Conservation (phyloP, 1,140 invertebrate genomes). For the Trachymyrmex cornetzi region DNA sequence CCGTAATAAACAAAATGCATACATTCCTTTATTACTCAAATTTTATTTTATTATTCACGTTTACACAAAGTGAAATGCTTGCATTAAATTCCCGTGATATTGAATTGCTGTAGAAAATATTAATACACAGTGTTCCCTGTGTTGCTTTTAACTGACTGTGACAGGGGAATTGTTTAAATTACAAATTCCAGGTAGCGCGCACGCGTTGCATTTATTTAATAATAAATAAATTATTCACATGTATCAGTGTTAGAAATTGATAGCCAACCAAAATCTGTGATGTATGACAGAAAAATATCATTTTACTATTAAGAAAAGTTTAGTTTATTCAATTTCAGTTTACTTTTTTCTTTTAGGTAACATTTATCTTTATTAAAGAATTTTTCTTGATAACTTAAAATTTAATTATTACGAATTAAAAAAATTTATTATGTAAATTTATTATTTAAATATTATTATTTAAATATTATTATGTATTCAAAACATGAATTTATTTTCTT, state of each 20-base stretch:
- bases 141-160: conserved; percentile 3
- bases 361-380: too few species aligned
- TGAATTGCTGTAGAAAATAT: neutral
- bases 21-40: neutral
- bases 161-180: conserved; percentile 22
- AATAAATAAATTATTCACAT: conserved; percentile 23
- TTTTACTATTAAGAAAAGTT: too few species aligned
- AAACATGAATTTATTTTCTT: too few species aligned
- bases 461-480: too few species aligned
- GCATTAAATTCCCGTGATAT: neutral
- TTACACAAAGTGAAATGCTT: neutral
- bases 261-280: neutral
- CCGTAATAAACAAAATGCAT: neutral
- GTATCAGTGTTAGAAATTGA: neutral
- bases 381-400: too few species aligned
- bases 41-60: neutral
- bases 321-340: too few species aligned
- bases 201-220: neutral
- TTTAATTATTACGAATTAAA: too few species aligned
- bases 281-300: too few species aligned
- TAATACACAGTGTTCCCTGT: conserved; percentile 30
- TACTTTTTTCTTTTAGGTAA: too few species aligned
- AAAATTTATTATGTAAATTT: too few species aligned
- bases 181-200: neutral
- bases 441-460: too few species aligned